Conservation (phyloP, 2,113 vertebrate genomes). For the Maccullochella peelii region DNA sequence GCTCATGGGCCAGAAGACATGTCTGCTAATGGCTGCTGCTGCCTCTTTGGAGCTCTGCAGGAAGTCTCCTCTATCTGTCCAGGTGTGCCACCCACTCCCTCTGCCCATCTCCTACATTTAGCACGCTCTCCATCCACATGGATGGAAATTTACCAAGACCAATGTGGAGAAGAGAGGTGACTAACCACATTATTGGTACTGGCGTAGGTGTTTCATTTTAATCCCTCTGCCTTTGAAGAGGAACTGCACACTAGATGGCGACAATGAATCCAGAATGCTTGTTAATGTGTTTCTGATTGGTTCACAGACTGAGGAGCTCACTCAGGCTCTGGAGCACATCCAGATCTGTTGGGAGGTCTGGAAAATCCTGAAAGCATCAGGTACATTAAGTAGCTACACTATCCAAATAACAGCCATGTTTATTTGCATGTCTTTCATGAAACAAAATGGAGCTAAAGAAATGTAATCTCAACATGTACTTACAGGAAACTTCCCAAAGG, state of each 20-base stretch:
- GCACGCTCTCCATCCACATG: conserved; percentile 46
- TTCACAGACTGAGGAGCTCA: conserved; percentile 84
- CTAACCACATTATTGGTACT: conserved; percentile 61
- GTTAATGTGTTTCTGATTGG: conserved; percentile 11
- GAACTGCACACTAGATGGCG: conserved; percentile 77
- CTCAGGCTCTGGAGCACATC: conserved; percentile 86
- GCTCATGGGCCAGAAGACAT: conserved; percentile 91
- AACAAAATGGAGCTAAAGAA: background rate
- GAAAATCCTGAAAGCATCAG: conserved; percentile 89
- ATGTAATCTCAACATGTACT: background rate
- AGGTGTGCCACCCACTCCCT: conserved; percentile 81
- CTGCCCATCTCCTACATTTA: conserved; percentile 61
- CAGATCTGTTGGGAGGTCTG: conserved; percentile 88
- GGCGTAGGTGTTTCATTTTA: conserved; percentile 61
- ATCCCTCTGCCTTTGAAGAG: conserved; percentile 31
- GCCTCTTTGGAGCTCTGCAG: conserved; percentile 88
- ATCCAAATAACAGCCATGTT: background rate
- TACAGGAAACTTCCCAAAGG: conserved; percentile 85
- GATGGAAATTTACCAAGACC: conserved; percentile 72
- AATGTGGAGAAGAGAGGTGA: conserved; percentile 62
- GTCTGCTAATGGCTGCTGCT: conserved; percentile 90
- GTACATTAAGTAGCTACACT: conserved; percentile 68
- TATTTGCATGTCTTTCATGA: background rate
- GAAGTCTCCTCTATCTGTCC: conserved; percentile 72
- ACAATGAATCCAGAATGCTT: conserved; percentile 53